Base-by-base conservation (phyloP, 2,888 invertebrate species). In the Molanna angustata region DNA sequence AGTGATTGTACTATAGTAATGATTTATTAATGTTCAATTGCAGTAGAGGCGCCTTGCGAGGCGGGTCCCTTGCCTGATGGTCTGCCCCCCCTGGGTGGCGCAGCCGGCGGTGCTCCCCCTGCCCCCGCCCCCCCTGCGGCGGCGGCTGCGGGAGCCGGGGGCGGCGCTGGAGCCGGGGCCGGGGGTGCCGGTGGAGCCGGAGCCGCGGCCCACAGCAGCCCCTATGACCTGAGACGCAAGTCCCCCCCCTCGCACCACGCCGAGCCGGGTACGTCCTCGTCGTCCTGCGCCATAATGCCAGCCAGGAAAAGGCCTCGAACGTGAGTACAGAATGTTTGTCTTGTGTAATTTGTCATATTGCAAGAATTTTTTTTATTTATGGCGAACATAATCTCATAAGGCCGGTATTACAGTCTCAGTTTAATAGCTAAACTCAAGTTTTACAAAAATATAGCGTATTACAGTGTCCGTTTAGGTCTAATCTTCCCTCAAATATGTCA, bases 221-320 rank as follows among this genome's bases (percentile, higher is more conserved):
- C 94, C 2, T 94, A 94, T 69, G 94, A 94, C 71, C 77, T 94
- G 66, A 82, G 94, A 58, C 82, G 93, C 64, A 94, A 94, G 74
- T 90, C 87, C 61, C 89, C 78, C 60, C 74, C 88, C 40, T 85
- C 86, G 41, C 80, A 81, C 64, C 84, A 84, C 67, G 82, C 84
- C 62, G 85, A 85, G 62, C 85, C 86, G 49, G 84, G 86, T 56
- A 84, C 86, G 19, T 75, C 74, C 37, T 74, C 75, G 55, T 56
- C 74, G 33, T 82, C 80, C 35, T 19, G 41, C n/a, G 43, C 85
- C 68, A 83, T 89, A 79, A 76, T 90, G 69, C 91, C 91, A 32
- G 90, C 92, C 45, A 80, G 92, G 64, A 93, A 92, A 70, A 81
- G 92, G 66, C 90, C 91, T 39, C 79, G 91, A 61, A 83, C 88